Evolutionary conservation across 2,113 vertebrate genomes (phyloP).

Genomic region (Oncorhynchus nerka): DNA sequence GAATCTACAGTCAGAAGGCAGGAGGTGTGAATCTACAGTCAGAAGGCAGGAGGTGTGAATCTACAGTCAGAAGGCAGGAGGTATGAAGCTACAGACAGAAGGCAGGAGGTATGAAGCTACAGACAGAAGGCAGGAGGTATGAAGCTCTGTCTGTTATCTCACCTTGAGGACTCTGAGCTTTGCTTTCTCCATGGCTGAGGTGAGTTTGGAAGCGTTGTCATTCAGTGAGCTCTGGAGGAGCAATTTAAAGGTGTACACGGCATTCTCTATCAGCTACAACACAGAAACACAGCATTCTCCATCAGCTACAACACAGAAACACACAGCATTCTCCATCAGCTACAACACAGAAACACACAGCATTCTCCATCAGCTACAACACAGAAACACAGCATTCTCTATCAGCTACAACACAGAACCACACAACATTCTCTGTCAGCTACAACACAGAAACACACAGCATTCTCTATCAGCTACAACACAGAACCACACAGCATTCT

Average conservation of each 20-base stretch:
- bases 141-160: slow-evolving; percentile 22
- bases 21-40: not conserved
- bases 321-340: slow-evolving; percentile 38
- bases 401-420: too few relatives aligned
- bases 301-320: too few relatives aligned
- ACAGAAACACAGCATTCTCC: too few relatives aligned
- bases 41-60: not conserved
- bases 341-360: too few relatives aligned
- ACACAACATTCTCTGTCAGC: slow-evolving; percentile 35
- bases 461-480: slow-evolving; percentile 38
- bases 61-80: not conserved
- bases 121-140: not conserved
- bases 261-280: slow-evolving; percentile 66
- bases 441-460: too few relatives aligned
- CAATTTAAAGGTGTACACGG: slow-evolving; percentile 80
- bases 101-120: too few relatives aligned
- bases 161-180: slow-evolving; percentile 85
- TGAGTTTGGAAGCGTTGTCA: slow-evolving; percentile 62
- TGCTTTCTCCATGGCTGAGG: slow-evolving; percentile 79
- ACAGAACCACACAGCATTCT: too few relatives aligned
- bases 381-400: too few relatives aligned
- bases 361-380: too few relatives aligned
- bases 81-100: not conserved
- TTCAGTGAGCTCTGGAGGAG: slow-evolving; percentile 69
- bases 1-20: not conserved